phyloP scores from a whole-genome alignment of 2,888 invertebrate species.

The Diplazon laetatorius region DNA sequence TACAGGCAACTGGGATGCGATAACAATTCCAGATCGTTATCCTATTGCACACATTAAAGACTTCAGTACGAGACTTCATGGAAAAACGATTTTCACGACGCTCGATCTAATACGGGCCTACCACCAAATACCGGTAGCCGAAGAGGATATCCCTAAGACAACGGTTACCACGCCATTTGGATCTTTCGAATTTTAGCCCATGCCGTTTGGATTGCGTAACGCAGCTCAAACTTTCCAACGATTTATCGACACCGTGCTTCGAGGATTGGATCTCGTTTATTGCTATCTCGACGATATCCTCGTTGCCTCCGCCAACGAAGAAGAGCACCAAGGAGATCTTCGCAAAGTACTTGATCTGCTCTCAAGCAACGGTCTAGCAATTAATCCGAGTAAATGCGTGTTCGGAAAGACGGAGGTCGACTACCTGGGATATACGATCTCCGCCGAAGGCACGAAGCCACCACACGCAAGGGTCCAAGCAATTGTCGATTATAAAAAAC shows the following conservation, averaged over 20 bases:
- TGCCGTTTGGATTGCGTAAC: constrained; percentile 73
- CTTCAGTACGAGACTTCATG: constrained; percentile 63
- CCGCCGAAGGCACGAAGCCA: constrained; percentile 44
- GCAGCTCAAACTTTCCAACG: constrained; percentile 71
- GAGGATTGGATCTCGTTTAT: constrained; percentile 62
- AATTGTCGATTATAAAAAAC: constrained; percentile 47
- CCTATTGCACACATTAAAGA: constrained; percentile 73
- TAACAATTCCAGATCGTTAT: constrained; percentile 72
- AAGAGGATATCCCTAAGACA: constrained; percentile 72
- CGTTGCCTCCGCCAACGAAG: constrained; percentile 49
- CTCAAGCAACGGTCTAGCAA: constrained; percentile 60
- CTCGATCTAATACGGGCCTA: constrained; percentile 71
- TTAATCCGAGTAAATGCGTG: constrained; percentile 68
- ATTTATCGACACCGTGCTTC: constrained; percentile 63
- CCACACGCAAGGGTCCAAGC: constrained; percentile 54
- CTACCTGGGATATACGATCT: constrained; percentile 61
- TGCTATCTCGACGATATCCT: constrained; percentile 66
- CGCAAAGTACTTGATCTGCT: constrained; percentile 57
- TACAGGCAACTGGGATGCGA: constrained; percentile 69
- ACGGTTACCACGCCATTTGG: constrained; percentile 74
- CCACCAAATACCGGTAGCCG: constrained; percentile 73
- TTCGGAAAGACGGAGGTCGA: constrained; percentile 45
- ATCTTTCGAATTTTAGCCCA: constrained; percentile 70
- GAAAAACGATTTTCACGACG: constrained; percentile 67
- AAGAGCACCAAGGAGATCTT: constrained; percentile 61